These are phyloP conservation scores for Phortica magna DNA, from an alignment of 2,888 invertebrate species.

Conservation along the genomic window DNA sequence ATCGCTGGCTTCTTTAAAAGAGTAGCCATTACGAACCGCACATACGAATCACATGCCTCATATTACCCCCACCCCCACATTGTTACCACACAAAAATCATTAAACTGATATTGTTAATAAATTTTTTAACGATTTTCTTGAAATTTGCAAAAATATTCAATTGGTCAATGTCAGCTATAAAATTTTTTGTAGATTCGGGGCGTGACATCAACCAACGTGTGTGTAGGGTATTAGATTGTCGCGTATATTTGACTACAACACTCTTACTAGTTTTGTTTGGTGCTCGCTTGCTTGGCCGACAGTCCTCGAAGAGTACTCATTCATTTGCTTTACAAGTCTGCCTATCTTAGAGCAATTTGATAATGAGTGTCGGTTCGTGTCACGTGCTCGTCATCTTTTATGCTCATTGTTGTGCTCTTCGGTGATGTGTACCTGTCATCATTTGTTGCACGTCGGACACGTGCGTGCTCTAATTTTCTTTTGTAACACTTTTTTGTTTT, in stretches of 20 bases:
- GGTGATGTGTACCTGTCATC: slow-evolving; percentile 59
- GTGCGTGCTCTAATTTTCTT: slow-evolving; percentile 34
- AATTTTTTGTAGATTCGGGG: no score
- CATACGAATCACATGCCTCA: no score
- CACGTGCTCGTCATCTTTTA: slow-evolving; percentile 65
- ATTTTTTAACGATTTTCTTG: no score
- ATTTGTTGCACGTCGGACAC: slow-evolving; percentile 63
- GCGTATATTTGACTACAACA: not conserved
- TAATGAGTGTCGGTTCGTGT: slow-evolving; percentile 58
- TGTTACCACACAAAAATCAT: no score
- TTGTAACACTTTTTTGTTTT: not conserved
- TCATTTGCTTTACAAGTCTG: not conserved
- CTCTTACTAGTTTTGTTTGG: not conserved
- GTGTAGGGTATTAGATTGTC: not conserved
- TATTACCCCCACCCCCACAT: no score
- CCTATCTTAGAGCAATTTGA: slow-evolving; percentile 61
- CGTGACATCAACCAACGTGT: no score
- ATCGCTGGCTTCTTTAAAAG: no score
- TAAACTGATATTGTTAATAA: no score
- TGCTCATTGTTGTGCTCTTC: slow-evolving; percentile 55
- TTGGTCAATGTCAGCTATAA: no score
- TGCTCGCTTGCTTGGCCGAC: not conserved
- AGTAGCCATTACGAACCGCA: no score
- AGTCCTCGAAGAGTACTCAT: not conserved
- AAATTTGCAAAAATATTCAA: no score